phyloP scores from a whole-genome alignment of 2,888 invertebrate species.

The Drosophila pseudotakahashii region DNA sequence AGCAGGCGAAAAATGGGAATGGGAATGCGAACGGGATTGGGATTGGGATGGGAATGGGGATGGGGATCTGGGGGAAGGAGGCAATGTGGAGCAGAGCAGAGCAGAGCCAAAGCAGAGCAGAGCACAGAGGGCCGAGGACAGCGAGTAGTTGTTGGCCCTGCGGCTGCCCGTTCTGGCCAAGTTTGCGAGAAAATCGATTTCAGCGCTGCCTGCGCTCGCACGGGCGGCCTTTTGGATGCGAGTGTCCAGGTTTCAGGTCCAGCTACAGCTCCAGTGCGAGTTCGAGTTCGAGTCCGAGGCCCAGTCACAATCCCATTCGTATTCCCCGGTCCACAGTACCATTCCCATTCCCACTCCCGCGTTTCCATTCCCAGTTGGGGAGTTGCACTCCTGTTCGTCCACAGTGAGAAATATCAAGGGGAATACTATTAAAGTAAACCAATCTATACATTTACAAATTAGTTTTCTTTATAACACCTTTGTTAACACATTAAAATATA shows the following conservation, averaged over 20 bases:
- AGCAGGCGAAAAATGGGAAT: conserved; percentile 2
- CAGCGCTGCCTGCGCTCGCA: conserved; percentile 49
- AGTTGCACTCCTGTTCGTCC: conserved; percentile 26
- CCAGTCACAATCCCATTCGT: conserved; percentile 41
- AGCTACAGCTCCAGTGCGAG: conserved; percentile 28
- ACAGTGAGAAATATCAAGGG: conserved; percentile 7
- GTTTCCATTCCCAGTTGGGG: conserved; percentile 38
- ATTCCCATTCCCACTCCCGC: conserved; percentile 6
- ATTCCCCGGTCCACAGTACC: conserved; percentile 23
- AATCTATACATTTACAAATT: too few relatives aligned
- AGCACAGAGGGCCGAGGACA: conserved; percentile 33
- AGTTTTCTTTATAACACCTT: too few relatives aligned
- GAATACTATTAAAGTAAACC: too few relatives aligned
- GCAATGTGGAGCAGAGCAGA: conserved; percentile 18
- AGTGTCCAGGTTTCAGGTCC: conserved; percentile 38
- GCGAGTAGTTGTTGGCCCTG: conserved; percentile 53
- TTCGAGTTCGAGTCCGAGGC: conserved; percentile 29
- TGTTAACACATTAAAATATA: too few relatives aligned
- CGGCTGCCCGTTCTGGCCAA: conserved; percentile 66
- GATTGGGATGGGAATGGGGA: conserved; percentile 11
- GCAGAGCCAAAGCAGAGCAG: background rate
- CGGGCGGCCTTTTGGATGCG: conserved; percentile 49
- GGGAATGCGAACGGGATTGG: background rate
- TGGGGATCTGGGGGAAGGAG: conserved; percentile 7
- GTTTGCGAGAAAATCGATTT: conserved; percentile 76